phyloP scores from a whole-genome alignment of 2,888 invertebrate species.

The Zhengitettix transpicula region DNA sequence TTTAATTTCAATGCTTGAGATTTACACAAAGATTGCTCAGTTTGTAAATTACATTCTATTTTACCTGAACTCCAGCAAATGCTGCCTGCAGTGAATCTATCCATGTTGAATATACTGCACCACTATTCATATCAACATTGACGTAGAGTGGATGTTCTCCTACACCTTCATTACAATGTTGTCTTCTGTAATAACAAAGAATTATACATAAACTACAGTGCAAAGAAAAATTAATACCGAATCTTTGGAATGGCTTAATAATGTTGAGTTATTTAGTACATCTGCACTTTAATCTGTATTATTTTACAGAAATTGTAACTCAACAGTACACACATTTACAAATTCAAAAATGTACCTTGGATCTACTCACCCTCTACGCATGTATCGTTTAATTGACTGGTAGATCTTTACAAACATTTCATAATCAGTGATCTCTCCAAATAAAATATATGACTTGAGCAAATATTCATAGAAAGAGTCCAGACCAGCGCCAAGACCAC shows the following conservation, averaged over 20 bases:
- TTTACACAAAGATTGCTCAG: too few species aligned
- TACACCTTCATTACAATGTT: constrained; percentile 32
- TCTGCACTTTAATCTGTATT: too few species aligned
- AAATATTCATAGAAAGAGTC: constrained; percentile 46
- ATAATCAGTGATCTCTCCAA: constrained; percentile 36
- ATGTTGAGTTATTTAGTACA: too few species aligned
- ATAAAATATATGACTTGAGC: constrained; percentile 40
- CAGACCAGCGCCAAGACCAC: constrained; percentile 42
- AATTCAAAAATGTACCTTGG: background rate
- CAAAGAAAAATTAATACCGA: too few species aligned
- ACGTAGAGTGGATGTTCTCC: constrained; percentile 44
- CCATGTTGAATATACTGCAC: constrained; percentile 39
- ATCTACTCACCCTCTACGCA: constrained; percentile 33
- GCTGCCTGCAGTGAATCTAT: constrained; percentile 41
- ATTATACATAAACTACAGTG: too few species aligned
- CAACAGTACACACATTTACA: background rate
- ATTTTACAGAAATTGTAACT: too few species aligned
- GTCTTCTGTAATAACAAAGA: constrained; percentile 21
- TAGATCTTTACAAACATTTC: constrained; percentile 39
- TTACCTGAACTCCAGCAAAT: constrained; percentile 26
- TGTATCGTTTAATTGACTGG: constrained; percentile 33
- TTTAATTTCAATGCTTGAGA: background rate
- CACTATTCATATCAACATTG: constrained; percentile 44
- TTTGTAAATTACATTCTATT: background rate
- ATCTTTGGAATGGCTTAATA: too few species aligned